A percentile compares a stretch with the other conserved stretches of the same genome.
Conservation (phyloP, 2,797 vertebrate genomes). For the Pogonophryne albipinna region DNA sequence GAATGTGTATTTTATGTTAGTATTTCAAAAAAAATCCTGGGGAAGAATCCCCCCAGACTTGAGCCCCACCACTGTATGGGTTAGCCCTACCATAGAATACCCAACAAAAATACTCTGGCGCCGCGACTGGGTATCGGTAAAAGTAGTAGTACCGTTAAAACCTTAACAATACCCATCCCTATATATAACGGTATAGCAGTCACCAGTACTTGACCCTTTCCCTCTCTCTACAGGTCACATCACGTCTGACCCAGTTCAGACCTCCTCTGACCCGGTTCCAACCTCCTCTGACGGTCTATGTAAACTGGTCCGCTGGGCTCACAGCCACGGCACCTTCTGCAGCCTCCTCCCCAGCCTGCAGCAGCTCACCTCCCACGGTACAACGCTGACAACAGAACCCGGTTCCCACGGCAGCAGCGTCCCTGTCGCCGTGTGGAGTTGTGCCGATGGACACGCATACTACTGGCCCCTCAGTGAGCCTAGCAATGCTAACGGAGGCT, state of each 20-base stretch:
- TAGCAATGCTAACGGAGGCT: slow-evolving; percentile 2
- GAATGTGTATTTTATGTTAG: too few relatives aligned
- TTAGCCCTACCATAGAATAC: too few relatives aligned
- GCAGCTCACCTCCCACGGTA: slow-evolving; percentile 79
- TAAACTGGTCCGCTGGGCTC: slow-evolving; percentile 94
- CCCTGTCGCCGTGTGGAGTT: slow-evolving; percentile 90
- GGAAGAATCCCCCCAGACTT: too few relatives aligned
- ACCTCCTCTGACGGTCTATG: slow-evolving; percentile 88
- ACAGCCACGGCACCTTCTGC: slow-evolving; percentile 95
- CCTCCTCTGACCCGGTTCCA: slow-evolving; percentile 30
- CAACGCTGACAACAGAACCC: slow-evolving; percentile 59
- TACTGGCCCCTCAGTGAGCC: slow-evolving; percentile 88
- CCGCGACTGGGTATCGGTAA: too few relatives aligned
- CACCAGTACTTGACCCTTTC: not conserved
- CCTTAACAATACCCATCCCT: too few relatives aligned
- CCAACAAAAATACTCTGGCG: too few relatives aligned
- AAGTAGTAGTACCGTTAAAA: too few relatives aligned
- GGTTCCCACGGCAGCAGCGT: not conserved
- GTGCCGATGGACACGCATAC: slow-evolving; percentile 91
- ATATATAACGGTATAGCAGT: too few relatives aligned
- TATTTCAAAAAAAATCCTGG: too few relatives aligned
- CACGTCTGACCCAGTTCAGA: slow-evolving; percentile 43
- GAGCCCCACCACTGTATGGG: too few relatives aligned
- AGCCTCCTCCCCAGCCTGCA: slow-evolving; percentile 92
- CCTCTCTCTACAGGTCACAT: slow-evolving; percentile 5